Evolutionary conservation across 2,113 vertebrate species (phyloP), one percentile per base, ranked within the genome.

Genomic region (Rallus limicola): DNA sequence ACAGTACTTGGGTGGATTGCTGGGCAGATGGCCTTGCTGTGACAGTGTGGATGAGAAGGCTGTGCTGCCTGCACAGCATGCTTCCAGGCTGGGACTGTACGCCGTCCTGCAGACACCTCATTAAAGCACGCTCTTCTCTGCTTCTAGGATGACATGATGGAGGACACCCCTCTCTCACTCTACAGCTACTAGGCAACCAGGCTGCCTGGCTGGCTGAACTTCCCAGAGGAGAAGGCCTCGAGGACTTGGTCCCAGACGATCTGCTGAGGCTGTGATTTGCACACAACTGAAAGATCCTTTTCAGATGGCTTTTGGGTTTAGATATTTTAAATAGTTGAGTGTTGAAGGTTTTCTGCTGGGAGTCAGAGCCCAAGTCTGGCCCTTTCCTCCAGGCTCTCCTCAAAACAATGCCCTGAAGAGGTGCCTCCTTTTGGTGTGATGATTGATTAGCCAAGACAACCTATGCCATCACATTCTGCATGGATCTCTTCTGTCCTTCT

Each of bases 101-200:
- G 74, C 59, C 33, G 6, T 29, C 2, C 0, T n/a, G 53, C 86
- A 67, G 71, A 70, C 40, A 28, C 48, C 58, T 95, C 67, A 92
- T 91, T 92, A 94, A 92, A 93, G 83, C 88, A 74, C 48, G 2
- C 64, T 91, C 67, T 93, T 94, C 91, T 97, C 93, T 97, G 78
- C 80, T 63, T 93, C 65, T 86, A 99, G 99, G 99, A 99, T 81
- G 99, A 99, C 72, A 99, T 99, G 98, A 99, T 99, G 99, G 99
- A 99, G 94, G 99, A 99, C 94, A 98, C 99, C 6, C 99, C 99
- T 38, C 98, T 99, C 96, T 99, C 99, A 86, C 99, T 99, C 98
- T 99, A 99, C 98, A 99, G 97, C 98, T 99, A 99, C 97, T 99
- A 98, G 98, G 81, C 86, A 90, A 96, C 71, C 79, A 74, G 65